These are phyloP conservation scores for Otocyon megalotis DNA, from an alignment of 2,113 vertebrate genomes.

Conservation along the genomic window DNA sequence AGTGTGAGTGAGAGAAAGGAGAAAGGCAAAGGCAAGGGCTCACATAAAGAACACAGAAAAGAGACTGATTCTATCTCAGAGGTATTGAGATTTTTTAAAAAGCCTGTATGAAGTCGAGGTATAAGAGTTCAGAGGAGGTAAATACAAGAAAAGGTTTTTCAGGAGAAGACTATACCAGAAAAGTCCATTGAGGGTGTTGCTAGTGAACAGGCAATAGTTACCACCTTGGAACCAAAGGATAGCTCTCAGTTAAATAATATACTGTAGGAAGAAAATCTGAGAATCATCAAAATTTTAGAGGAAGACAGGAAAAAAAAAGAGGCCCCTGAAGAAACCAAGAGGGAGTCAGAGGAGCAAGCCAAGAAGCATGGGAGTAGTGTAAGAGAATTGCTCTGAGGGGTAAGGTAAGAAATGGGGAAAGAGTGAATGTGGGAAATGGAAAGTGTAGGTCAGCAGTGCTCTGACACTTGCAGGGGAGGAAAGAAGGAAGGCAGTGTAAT, in stretches of 20 bases:
- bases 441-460: not conserved
- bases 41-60: not conserved
- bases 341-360: not conserved
- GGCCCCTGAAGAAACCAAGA: not conserved
- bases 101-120: not conserved
- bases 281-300: not conserved
- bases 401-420: not conserved
- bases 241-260: not conserved
- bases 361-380: not conserved
- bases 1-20: not conserved
- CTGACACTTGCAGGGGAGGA: not conserved
- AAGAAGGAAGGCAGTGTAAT: not conserved
- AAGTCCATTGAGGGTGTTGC: not conserved
- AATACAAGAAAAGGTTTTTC: not conserved
- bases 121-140: not conserved
- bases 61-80: not conserved
- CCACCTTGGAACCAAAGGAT: conserved; percentile 17
- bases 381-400: not conserved
- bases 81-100: not conserved
- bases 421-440: not conserved
- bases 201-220: not conserved
- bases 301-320: not conserved
- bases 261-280: not conserved
- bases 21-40: not conserved
- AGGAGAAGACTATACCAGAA: not conserved